Base-by-base conservation (phyloP, 2,888 invertebrate genomes). In the Mystacides longicornis region DNA sequence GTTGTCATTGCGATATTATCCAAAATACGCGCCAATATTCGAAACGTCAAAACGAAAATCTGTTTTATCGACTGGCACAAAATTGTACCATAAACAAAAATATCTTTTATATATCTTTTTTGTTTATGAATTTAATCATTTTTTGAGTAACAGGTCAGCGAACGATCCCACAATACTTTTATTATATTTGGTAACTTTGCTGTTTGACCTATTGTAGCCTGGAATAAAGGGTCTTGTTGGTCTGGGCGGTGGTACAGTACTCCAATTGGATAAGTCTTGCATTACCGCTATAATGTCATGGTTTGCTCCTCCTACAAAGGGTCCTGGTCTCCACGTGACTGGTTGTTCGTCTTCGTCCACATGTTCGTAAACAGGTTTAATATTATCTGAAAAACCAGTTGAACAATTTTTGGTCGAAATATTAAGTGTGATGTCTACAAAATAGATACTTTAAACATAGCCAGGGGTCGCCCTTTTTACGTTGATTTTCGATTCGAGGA, bases 211-310 rank as follows among this genome's bases (percentile, higher is more conserved):
- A 3, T 19, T 45, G 45, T 45, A 53, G 9, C 59, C 60, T 3
- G 58, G 61, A n/a, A 60, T 58, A 7, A 21, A 51, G 11, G 58
- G 58, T 51, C 60, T 58, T 18, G 60, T 58, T 20, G 60, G 59
- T 14, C 60, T 22, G 5, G 56, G 61, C 16, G 60, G 57, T 2
- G 58, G 59, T 3, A 27, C 23, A n/a, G 51, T 58, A n/a, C 51
- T 59, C 61, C 61, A 61, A 49, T 50, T 60, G 27, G 56, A 54
- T 9, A 61, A 23, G 48, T 61, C 61, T 37, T 61, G 61, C 14
- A 53, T 53, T 1, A 61, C 52, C 2, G 50, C 56, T 9, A 60
- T 49, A 11, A 61, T 60, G 48, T 57, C 46, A 47, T 55, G 56
- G 43, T 50, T 60, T 1, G 60, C 58, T 31, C 59, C 61, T 23